Base-by-base conservation (phyloP, 1,140 invertebrate species). In the Drosophila parvula region DNA sequence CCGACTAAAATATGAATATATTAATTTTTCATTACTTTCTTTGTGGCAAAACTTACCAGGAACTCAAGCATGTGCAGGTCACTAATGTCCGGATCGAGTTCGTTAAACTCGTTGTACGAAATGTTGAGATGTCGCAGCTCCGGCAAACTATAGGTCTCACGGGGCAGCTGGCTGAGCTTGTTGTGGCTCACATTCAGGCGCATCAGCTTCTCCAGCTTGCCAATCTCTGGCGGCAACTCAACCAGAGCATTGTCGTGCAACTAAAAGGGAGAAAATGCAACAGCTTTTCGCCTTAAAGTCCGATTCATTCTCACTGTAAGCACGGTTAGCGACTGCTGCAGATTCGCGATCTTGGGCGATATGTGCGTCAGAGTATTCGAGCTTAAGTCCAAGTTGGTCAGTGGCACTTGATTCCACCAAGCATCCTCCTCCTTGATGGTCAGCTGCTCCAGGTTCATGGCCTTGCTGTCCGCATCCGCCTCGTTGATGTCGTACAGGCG, bases 341-440 rank as follows among this genome's bases (percentile, higher is more conserved):
- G 93, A 69, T 95, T 94, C 71, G 94, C 93, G 70, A 98, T 94
- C 83, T 96, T 94, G 28, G 94, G 91, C 62, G 96, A 95, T 57
- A 98, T 92, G 44, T 86, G 88, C 48, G 93, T 94, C 50, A 98
- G 92, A 40, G 93, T 93, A 89, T 98, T 98, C 5, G 95, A 97
- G 71, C 96, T 96, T 36, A 98, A 93, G 89, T 98, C 96, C 58
- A 98, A 93, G 81, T 95, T 95, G 51, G 94, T 96, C 5, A 98
- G 92, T 3, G 96, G 94, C 73, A 96, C 95, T 81, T 96, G 94
- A 90, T 97, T 96, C 97, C 97, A 98, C 97, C 97, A 98, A 48
- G 94, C 94, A 62, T 94, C 94, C 44, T 94, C 93, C 38, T 94
- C 94, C 43, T 95, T 94, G 27, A 92, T 77, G 1, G 84, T 83